These are phyloP conservation scores for Todus mexicanus DNA, from an alignment of 2,797 vertebrate genomes.

Conservation along the genomic window DNA sequence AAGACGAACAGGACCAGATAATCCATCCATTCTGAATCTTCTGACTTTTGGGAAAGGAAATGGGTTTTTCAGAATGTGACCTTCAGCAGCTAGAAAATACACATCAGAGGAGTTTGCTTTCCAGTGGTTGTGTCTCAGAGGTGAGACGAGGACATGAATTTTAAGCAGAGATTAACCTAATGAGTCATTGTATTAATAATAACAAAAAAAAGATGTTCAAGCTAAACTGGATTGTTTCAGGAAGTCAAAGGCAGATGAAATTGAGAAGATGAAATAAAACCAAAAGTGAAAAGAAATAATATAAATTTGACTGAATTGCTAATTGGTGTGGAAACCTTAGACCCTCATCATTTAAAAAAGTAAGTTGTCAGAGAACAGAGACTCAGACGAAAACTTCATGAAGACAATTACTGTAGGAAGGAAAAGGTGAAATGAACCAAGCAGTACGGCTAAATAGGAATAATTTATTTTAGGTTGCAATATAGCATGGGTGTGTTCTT, in stretches of 20 bases:
- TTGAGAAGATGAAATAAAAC: conserved; percentile 24
- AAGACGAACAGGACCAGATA: not conserved
- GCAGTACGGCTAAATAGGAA: not conserved
- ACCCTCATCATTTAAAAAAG: not conserved
- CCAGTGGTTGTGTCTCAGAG: not conserved
- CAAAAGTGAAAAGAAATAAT: not conserved
- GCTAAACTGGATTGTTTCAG: not conserved
- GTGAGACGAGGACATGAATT: conserved; percentile 12
- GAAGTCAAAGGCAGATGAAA: not conserved
- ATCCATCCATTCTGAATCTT: not conserved
- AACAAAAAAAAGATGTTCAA: not conserved
- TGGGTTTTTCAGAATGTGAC: not conserved
- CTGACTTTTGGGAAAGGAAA: not conserved
- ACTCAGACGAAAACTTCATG: not conserved
- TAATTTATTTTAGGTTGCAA: not conserved
- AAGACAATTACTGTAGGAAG: not conserved
- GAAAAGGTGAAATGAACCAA: not conserved
- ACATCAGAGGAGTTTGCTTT: not conserved
- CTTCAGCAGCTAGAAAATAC: not conserved
- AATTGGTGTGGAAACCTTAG: not conserved
- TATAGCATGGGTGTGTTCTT: not conserved
- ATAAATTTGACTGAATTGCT: not conserved
- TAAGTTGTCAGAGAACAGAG: not conserved
- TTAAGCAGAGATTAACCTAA: conserved; percentile 43
- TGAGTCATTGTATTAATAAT: not conserved